phyloP scores from a whole-genome alignment of 2,113 vertebrate genomes.

The Carollia perspicillata region DNA sequence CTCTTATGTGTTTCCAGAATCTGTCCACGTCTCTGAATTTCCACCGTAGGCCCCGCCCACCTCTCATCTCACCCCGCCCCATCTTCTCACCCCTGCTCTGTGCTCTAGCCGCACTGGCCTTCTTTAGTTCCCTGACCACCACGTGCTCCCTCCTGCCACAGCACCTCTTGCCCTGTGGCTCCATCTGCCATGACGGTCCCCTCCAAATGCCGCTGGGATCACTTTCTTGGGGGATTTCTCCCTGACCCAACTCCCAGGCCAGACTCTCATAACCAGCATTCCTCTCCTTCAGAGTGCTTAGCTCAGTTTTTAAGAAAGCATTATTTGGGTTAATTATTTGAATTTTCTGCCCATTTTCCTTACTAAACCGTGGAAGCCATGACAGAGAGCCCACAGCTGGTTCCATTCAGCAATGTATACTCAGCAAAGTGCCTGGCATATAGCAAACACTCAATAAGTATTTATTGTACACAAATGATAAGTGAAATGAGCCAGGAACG shows the following conservation, averaged over 20 bases:
- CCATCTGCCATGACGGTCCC: too few species aligned
- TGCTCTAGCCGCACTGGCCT: neutral
- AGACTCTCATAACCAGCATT: neutral
- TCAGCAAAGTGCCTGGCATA: slow-evolving; percentile 26
- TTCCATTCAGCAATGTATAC: neutral
- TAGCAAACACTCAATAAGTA: slow-evolving; percentile 47
- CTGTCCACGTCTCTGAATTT: neutral
- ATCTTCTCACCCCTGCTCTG: neutral
- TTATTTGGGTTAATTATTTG: neutral
- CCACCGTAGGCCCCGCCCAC: neutral
- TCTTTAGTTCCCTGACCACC: neutral
- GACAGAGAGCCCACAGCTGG: neutral
- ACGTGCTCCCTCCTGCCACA: neutral
- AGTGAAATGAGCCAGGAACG: slow-evolving; percentile 58
- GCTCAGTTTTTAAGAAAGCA: neutral
- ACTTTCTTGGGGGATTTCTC: neutral
- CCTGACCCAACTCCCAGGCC: neutral
- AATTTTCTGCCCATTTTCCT: slow-evolving; percentile 12
- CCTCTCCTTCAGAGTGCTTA: neutral
- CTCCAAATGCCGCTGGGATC: neutral
- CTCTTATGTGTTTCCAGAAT: neutral
- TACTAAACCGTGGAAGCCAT: neutral
- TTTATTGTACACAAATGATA: slow-evolving; percentile 51
- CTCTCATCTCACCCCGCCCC: neutral
- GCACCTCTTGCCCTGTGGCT: neutral